Percentiles rank a stretch among this genome's conserved stretches.
phyloP scores from a whole-genome alignment of 2,113 vertebrate species.

The Cololabis saira region DNA sequence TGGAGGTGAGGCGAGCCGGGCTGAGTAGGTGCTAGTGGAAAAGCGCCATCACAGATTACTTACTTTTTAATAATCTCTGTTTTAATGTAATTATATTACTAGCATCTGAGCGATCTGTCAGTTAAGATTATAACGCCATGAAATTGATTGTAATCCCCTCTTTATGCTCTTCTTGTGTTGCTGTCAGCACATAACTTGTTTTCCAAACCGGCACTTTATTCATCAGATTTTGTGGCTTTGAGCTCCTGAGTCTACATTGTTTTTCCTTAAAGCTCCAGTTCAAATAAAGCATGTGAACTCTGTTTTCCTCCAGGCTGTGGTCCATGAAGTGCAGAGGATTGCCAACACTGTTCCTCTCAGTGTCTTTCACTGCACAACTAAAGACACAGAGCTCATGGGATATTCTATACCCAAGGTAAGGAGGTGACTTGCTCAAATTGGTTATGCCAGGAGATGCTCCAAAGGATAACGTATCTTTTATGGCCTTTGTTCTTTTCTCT shows the following conservation, averaged over 20 bases:
- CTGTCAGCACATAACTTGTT: too few relatives aligned
- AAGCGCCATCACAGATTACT: too few relatives aligned
- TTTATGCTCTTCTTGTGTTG: too few relatives aligned
- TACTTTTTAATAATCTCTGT: neutral
- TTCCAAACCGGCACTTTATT: too few relatives aligned
- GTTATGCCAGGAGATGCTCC: neutral
- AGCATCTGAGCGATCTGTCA: too few relatives aligned
- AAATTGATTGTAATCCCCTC: too few relatives aligned
- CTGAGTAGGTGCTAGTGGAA: too few relatives aligned
- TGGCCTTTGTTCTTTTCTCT: neutral
- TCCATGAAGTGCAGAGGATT: slow-evolving; percentile 76
- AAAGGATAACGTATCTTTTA: neutral
- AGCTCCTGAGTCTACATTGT: neutral
- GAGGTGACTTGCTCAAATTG: neutral
- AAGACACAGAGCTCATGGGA: slow-evolving; percentile 72
- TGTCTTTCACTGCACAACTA: slow-evolving; percentile 61
- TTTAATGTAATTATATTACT: neutral
- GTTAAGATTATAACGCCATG: too few relatives aligned
- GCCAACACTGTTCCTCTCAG: slow-evolving; percentile 71
- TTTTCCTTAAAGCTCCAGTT: neutral
- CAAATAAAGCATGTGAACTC: neutral
- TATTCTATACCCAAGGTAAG: slow-evolving; percentile 75
- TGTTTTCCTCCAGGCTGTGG: slow-evolving; percentile 62
- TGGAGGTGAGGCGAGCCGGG: too few relatives aligned
- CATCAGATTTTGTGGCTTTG: too few relatives aligned